Evolutionary conservation across 1,140 invertebrate genomes (phyloP).

Genomic region (Ceratina japonica): DNA sequence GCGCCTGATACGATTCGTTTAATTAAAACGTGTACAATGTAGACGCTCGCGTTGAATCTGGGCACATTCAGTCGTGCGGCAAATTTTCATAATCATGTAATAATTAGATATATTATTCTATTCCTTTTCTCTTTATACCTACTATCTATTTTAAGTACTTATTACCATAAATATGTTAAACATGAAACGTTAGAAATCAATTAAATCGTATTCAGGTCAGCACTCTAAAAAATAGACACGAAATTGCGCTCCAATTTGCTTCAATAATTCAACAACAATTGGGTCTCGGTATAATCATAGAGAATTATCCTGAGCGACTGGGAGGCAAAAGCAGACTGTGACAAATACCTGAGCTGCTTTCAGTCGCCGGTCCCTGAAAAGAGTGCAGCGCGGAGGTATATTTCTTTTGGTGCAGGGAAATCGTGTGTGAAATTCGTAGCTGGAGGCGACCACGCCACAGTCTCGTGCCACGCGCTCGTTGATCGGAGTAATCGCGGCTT

Average conservation of each 20-base stretch:
- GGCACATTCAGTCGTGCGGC: too few species aligned
- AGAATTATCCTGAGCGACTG: not conserved
- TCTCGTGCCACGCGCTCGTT: slow-evolving; percentile 24
- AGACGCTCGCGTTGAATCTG: not conserved
- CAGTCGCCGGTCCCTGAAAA: not conserved
- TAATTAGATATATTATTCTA: too few species aligned
- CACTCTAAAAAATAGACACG: not conserved
- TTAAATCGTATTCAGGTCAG: not conserved
- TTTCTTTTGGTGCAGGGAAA: slow-evolving; percentile 13
- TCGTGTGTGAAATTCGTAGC: slow-evolving; percentile 33
- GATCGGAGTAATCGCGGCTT: slow-evolving; percentile 15
- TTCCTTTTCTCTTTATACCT: too few species aligned
- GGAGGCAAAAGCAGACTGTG: not conserved
- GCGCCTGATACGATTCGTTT: slow-evolving; percentile 17
- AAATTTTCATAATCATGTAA: too few species aligned
- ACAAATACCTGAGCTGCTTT: slow-evolving; percentile 9
- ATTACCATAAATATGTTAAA: too few species aligned
- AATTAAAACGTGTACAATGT: slow-evolving; percentile 15
- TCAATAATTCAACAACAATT: not conserved
- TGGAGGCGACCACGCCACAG: not conserved
- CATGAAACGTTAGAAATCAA: not conserved
- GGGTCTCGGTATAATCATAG: not conserved
- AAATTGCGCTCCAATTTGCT: not conserved
- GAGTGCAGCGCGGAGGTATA: not conserved
- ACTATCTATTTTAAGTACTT: too few species aligned